Percentiles rank a stretch among this genome's conserved stretches.
phyloP scores from a whole-genome alignment of 1,140 invertebrate species.

The Sycophaga agraensis region DNA sequence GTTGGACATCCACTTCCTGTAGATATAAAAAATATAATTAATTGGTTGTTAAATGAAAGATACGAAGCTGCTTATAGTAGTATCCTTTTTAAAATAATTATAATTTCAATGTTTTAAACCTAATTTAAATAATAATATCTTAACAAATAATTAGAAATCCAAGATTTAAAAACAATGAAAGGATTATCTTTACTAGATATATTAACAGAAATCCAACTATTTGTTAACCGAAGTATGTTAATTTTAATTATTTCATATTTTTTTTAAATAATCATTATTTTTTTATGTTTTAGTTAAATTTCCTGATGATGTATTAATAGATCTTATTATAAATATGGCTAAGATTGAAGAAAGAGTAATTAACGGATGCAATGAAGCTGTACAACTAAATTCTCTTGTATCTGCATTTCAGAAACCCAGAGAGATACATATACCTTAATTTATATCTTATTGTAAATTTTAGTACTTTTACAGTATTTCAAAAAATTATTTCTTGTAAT shows the following conservation, averaged over 20 bases:
- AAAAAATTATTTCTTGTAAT: not conserved
- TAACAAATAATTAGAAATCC: conserved; percentile 67
- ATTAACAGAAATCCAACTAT: conserved; percentile 82
- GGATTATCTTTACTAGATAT: conserved; percentile 90
- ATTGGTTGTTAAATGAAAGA: conserved; percentile 86
- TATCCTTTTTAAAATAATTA: conserved; percentile 64
- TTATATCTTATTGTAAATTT: conserved; percentile 10
- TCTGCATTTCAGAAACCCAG: conserved; percentile 75
- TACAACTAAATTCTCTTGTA: conserved; percentile 82
- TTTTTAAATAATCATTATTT: not conserved
- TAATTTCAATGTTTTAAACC: no score
- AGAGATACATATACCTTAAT: conserved; percentile 50
- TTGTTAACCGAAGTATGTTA: conserved; percentile 81
- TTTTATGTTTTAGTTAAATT: conserved; percentile 71
- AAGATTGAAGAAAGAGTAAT: conserved; percentile 79
- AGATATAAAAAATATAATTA: conserved; percentile 88
- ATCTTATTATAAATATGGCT: conserved; percentile 78
- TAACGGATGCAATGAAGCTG: conserved; percentile 76
- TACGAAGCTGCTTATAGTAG: conserved; percentile 80
- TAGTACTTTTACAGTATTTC: not conserved
- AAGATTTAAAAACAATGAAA: conserved; percentile 81
- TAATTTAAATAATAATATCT: not conserved
- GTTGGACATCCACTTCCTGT: conserved; percentile 91
- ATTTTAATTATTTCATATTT: not conserved
- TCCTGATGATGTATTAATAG: conserved; percentile 71